phyloP scores from a whole-genome alignment of 2,797 vertebrate species.

The Molossus molossus region DNA sequence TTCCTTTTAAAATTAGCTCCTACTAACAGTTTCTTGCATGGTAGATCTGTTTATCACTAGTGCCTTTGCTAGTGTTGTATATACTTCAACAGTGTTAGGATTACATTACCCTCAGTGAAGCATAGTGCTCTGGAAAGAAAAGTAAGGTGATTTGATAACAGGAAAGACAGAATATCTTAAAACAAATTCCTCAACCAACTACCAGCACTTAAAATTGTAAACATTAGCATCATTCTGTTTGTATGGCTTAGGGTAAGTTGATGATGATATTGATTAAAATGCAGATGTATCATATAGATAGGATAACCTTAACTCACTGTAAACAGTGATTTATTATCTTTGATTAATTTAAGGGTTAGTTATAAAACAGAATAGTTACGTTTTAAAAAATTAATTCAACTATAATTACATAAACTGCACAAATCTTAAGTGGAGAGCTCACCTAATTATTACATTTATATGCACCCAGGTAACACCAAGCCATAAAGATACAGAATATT shows the following conservation, averaged over 20 bases:
- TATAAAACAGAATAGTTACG: neutral
- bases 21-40: neutral
- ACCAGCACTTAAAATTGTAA: neutral
- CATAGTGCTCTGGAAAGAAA: neutral
- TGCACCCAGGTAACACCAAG: neutral
- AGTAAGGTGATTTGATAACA: neutral
- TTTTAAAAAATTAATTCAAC: neutral
- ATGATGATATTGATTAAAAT: conserved; percentile 22
- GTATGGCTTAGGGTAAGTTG: neutral
- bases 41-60: neutral
- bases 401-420: neutral
- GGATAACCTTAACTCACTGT: conserved; percentile 4
- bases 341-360: neutral
- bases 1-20: neutral
- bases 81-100: neutral
- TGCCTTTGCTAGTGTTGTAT: neutral
- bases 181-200: neutral
- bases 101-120: neutral
- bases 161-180: neutral
- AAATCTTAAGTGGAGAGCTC: neutral
- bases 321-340: neutral
- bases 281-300: neutral
- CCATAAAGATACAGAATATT: neutral
- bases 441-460: neutral
- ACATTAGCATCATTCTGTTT: neutral